Percentiles rank a stretch among this genome's conserved stretches.
phyloP scores from a whole-genome alignment of 2,797 vertebrate species.

The Ciconia nigra region DNA sequence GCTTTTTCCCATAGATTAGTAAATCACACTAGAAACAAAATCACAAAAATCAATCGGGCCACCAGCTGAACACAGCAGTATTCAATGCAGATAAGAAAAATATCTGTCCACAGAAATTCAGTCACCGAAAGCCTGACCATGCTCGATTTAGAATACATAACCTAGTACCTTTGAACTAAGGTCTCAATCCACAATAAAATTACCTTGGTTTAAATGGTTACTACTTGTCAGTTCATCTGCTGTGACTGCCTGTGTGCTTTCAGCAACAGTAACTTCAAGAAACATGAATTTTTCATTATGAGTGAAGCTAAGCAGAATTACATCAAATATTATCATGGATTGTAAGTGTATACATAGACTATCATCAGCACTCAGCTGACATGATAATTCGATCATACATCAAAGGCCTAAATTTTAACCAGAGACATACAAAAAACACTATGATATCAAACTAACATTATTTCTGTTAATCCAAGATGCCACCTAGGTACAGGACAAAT shows the following conservation, averaged over 20 bases:
- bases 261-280: background rate
- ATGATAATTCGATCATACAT: background rate
- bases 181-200: background rate
- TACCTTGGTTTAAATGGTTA: background rate
- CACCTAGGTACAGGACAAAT: background rate
- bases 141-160: background rate
- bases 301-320: background rate
- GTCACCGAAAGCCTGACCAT: background rate
- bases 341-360: accelerated
- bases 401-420: background rate
- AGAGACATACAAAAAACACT: background rate
- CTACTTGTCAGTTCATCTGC: background rate
- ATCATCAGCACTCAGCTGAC: background rate
- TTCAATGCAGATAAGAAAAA: background rate
- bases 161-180: background rate
- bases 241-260: background rate
- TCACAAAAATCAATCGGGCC: background rate
- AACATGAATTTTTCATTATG: background rate
- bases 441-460: background rate
- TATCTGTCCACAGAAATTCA: background rate
- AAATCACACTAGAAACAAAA: background rate
- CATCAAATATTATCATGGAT: background rate
- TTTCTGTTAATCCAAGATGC: background rate
- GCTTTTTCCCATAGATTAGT: background rate
- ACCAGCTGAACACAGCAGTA: background rate